Evolutionary conservation across 2,113 vertebrate genomes (phyloP).

Genomic region (Piprites chloris): DNA sequence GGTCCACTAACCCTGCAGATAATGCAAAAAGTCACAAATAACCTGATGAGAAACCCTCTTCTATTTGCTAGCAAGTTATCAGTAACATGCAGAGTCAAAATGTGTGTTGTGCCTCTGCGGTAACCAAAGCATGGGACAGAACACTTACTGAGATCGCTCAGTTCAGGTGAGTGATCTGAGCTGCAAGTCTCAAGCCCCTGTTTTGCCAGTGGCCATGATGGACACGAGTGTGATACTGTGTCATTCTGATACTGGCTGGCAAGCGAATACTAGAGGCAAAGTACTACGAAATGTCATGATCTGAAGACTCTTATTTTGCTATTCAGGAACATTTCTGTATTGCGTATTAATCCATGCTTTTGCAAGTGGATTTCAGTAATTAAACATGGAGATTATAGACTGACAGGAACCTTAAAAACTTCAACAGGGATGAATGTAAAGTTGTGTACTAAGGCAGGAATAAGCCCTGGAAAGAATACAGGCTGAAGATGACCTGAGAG

Average conservation of each 20-base stretch:
- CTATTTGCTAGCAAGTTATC: background rate
- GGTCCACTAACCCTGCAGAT: background rate
- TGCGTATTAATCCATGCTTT: background rate
- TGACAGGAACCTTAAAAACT: background rate
- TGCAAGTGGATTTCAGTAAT: background rate
- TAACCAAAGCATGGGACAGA: background rate
- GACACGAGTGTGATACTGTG: too few relatives aligned
- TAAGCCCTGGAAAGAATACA: background rate
- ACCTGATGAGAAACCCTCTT: background rate
- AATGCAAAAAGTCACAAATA: background rate
- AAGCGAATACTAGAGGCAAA: background rate
- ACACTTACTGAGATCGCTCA: background rate
- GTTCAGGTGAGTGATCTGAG: background rate
- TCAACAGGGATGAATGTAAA: background rate
- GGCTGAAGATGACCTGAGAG: background rate
- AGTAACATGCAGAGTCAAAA: background rate
- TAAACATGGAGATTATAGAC: background rate
- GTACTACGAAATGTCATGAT: background rate
- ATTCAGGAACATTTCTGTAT: background rate
- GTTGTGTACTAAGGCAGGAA: background rate
- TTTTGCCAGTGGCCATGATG: background rate
- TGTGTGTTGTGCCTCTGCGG: background rate
- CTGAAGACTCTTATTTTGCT: background rate
- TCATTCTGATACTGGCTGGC: background rate
- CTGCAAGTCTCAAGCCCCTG: background rate